phyloP scores from a whole-genome alignment of 1,140 invertebrate species.

The Procambarus clarkii region DNA sequence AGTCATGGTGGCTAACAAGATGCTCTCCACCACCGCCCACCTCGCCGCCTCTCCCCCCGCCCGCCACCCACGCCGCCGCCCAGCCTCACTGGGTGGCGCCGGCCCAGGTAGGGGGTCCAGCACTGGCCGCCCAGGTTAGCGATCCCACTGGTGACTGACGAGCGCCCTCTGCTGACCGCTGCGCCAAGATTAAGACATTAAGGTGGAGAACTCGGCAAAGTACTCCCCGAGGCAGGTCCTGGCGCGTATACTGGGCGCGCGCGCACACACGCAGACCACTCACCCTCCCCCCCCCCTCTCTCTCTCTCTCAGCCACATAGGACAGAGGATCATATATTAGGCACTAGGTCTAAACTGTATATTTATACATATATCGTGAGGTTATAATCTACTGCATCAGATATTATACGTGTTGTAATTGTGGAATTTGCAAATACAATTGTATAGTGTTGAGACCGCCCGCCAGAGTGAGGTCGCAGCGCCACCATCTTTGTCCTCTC shows the following conservation, averaged over 20 bases:
- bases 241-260: neutral
- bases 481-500: no score
- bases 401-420: no score
- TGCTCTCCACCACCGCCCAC: neutral
- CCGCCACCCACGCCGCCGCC: conserved; percentile 16
- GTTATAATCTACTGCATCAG: no score
- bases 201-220: conserved; percentile 46
- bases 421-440: no score
- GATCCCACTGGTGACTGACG: conserved; percentile 9
- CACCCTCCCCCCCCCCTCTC: neutral
- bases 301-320: no score
- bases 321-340: no score
- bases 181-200: conserved; percentile 57
- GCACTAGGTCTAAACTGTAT: no score
- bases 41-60: no score
- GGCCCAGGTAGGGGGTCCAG: conserved; percentile 16
- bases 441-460: no score
- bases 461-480: no score
- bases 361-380: no score
- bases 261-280: conserved; percentile 31
- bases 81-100: conserved; percentile 13
- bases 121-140: conserved; percentile 1
- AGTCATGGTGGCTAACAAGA: no score
- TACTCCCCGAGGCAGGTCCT: neutral
- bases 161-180: conserved; percentile 25